Conservation (phyloP, 2,888 invertebrate species). For the Nephrotoma flavescens region DNA sequence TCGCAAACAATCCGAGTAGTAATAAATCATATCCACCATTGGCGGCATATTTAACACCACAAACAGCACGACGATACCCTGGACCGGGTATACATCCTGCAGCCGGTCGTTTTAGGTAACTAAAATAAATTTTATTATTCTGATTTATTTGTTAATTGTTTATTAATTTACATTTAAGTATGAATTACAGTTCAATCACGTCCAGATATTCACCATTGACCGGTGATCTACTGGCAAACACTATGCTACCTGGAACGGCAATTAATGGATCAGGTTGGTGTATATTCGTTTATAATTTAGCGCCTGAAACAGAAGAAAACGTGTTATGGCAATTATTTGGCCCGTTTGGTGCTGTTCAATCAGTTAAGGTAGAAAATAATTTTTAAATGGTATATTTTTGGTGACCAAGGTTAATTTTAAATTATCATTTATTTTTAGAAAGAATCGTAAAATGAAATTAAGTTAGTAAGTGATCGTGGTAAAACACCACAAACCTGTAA, state of each 20-base stretch:
- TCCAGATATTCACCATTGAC: slow-evolving; percentile 72
- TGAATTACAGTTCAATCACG: slow-evolving; percentile 26
- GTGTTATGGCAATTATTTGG: slow-evolving; percentile 95
- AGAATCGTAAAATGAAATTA: background rate
- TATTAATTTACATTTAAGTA: slow-evolving; percentile 2
- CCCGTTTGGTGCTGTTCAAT: slow-evolving; percentile 94
- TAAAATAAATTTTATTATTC: background rate
- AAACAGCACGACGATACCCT: slow-evolving; percentile 62
- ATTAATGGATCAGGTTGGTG: slow-evolving; percentile 66
- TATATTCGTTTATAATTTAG: slow-evolving; percentile 91
- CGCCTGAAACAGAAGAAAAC: slow-evolving; percentile 91
- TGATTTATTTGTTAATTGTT: background rate
- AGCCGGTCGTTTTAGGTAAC: slow-evolving; percentile 29
- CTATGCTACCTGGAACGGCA: slow-evolving; percentile 71
- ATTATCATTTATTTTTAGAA: background rate
- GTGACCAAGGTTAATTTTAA: background rate
- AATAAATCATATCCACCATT: slow-evolving; percentile 68
- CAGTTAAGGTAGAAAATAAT: slow-evolving; percentile 66
- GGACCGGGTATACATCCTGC: slow-evolving; percentile 45
- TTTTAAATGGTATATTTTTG: background rate
- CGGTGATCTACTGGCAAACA: slow-evolving; percentile 59
- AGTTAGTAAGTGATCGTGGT: too few species aligned
- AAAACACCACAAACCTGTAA: too few species aligned
- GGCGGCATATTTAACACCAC: slow-evolving; percentile 71
- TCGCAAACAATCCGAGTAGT: slow-evolving; percentile 87